phyloP scores from a whole-genome alignment of 2,888 invertebrate species.

The Drosophila villosipedis region DNA sequence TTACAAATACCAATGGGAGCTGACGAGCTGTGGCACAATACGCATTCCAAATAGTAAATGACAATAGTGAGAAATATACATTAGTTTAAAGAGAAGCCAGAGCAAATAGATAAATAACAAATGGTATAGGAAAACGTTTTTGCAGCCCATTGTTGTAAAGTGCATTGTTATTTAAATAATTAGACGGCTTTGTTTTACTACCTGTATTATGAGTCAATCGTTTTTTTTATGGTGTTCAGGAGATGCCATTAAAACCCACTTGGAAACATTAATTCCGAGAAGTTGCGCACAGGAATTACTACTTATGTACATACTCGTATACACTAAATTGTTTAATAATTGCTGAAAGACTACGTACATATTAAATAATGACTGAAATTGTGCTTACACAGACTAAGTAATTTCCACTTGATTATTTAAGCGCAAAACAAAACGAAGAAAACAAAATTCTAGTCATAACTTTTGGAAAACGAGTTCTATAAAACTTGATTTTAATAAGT shows the following conservation, averaged over 20 bases:
- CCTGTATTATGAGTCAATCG: neutral
- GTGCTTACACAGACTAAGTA: neutral
- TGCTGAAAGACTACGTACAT: neutral
- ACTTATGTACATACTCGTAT: too few species aligned
- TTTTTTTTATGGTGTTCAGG: conserved; percentile 2
- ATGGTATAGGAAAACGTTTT: conserved; percentile 37
- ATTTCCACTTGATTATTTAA: neutral
- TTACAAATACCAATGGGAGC: conserved; percentile 19
- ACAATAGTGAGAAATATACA: conserved; percentile 56
- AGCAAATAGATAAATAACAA: conserved; percentile 34
- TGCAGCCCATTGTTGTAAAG: conserved; percentile 51
- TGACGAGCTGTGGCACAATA: conserved; percentile 11
- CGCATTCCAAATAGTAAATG: conserved; percentile 35
- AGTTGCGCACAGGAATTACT: neutral
- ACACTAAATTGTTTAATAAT: neutral
- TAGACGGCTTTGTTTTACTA: conserved; percentile 41
- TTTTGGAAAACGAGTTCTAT: conserved; percentile 48
- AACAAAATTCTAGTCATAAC: conserved; percentile 12
- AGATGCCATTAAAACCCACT: neutral
- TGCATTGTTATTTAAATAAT: conserved; percentile 53
- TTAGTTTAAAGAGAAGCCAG: conserved; percentile 23
- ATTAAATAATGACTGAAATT: conserved; percentile 10
- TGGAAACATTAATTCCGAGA: conserved; percentile 8
- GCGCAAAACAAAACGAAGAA: neutral
- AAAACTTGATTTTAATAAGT: conserved; percentile 19